A percentile compares a stretch with the other conserved stretches of the same genome.
Evolutionary conservation across 2,797 vertebrate genomes (phyloP).

Genomic region (Spea hammondii): DNA sequence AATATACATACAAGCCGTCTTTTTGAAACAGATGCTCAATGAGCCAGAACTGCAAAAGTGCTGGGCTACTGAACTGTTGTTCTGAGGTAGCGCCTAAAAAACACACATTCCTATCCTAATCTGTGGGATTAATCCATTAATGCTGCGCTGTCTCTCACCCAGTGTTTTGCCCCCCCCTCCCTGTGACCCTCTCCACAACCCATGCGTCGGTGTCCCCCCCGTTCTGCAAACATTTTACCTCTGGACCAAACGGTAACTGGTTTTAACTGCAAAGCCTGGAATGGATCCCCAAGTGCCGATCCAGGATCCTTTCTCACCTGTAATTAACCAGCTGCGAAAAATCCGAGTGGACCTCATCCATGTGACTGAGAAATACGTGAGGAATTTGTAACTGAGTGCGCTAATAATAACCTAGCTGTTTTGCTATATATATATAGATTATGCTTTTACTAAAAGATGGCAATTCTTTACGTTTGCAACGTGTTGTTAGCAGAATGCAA

Average conservation of each 20-base stretch:
- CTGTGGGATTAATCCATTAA: conserved; percentile 28
- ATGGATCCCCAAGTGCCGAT: conserved; percentile 23
- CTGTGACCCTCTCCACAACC: background rate
- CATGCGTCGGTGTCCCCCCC: background rate
- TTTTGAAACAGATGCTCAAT: background rate
- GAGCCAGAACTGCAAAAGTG: background rate
- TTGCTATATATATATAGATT: too few relatives aligned
- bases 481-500: too few relatives aligned
- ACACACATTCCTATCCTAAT: conserved; percentile 8
- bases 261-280: background rate
- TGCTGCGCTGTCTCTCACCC: conserved; percentile 16
- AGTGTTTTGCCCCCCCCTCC: background rate
- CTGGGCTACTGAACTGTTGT: background rate
- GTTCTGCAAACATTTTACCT: conserved; percentile 3
- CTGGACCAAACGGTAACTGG: background rate
- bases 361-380: conserved; percentile 42
- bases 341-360: conserved; percentile 17
- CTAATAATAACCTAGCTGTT: background rate
- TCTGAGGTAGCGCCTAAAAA: background rate
- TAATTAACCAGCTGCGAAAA: conserved; percentile 31
- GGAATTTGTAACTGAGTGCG: conserved; percentile 2
- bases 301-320: conserved; percentile 17
- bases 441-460: too few relatives aligned
- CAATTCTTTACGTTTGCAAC: too few relatives aligned
- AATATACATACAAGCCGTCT: background rate